Conservation (phyloP, 1,140 invertebrate genomes). For the Orchestia grillus region DNA sequence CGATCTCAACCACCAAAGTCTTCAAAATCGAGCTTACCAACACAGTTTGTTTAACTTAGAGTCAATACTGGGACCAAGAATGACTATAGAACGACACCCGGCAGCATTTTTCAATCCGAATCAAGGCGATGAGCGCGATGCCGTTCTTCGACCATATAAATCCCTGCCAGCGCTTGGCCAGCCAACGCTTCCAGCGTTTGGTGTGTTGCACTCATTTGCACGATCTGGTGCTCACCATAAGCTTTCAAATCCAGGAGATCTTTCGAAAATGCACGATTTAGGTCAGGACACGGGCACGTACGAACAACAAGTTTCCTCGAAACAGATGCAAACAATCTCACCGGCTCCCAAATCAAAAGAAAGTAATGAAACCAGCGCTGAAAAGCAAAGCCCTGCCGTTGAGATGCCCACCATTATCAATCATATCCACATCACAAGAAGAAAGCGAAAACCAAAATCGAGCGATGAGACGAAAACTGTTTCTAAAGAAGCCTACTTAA, state of each 20-base stretch:
- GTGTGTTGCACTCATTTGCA: background rate
- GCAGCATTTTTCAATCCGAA: background rate
- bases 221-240: background rate
- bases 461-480: background rate
- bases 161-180: background rate
- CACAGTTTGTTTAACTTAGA: background rate
- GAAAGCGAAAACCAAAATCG: background rate
- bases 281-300: background rate
- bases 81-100: background rate
- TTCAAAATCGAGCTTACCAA: background rate
- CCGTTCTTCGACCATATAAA: background rate
- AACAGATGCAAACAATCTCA: background rate
- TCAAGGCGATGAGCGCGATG: background rate
- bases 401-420: slow-evolving; percentile 41
- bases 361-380: background rate
- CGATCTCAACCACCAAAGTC: background rate
- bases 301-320: background rate
- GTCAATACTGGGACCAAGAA: background rate
- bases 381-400: background rate
- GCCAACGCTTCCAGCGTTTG: background rate
- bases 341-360: background rate
- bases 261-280: background rate
- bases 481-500: background rate
- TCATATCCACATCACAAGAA: slow-evolving; percentile 38
- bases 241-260: background rate